A percentile compares a stretch with the other conserved stretches of the same genome.
phyloP scores from a whole-genome alignment of 1,140 invertebrate genomes.

The Drosophila teissieri region DNA sequence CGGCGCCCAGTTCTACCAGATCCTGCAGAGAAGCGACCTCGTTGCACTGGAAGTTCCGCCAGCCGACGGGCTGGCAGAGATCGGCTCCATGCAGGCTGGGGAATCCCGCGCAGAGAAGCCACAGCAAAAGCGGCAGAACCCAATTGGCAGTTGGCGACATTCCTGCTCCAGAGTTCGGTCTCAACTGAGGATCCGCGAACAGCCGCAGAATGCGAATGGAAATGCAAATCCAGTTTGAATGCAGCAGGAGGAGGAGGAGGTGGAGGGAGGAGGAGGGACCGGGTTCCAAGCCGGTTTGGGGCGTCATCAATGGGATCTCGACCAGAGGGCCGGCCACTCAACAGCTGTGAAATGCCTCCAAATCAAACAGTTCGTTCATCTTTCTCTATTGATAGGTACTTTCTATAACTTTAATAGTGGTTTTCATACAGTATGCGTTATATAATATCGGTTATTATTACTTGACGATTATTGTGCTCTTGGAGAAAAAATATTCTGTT shows the following conservation, averaged over 20 bases:
- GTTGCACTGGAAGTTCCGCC: conserved; percentile 56
- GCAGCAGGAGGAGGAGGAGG: background rate
- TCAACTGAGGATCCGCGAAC: conserved; percentile 46
- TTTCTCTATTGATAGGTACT: conserved; percentile 52
- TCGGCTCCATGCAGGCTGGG: conserved; percentile 11
- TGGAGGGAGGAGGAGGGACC: too few species aligned
- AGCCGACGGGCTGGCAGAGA: conserved; percentile 49
- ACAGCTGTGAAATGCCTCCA: conserved; percentile 37
- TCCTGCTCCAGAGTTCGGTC: conserved; percentile 38
- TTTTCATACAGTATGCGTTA: conserved; percentile 61
- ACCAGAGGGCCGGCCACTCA: conserved; percentile 18
- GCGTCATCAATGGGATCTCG: conserved; percentile 24
- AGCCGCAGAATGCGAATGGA: conserved; percentile 22
- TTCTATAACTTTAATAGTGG: conserved; percentile 76
- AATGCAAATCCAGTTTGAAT: conserved; percentile 44
- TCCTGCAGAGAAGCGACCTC: conserved; percentile 59
- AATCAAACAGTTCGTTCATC: conserved; percentile 41
- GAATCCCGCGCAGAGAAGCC: conserved; percentile 27
- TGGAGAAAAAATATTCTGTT: conserved; percentile 43
- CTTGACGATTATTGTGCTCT: conserved; percentile 65
- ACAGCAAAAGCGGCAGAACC: conserved; percentile 26
- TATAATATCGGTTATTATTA: conserved; percentile 49
- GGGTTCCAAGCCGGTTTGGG: conserved; percentile 33
- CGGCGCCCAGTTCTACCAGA: conserved; percentile 20
- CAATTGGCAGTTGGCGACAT: conserved; percentile 48